Percentiles rank a stretch among this genome's conserved stretches.
phyloP scores from a whole-genome alignment of 2,888 invertebrate genomes.

The Fabriciana adippe region DNA sequence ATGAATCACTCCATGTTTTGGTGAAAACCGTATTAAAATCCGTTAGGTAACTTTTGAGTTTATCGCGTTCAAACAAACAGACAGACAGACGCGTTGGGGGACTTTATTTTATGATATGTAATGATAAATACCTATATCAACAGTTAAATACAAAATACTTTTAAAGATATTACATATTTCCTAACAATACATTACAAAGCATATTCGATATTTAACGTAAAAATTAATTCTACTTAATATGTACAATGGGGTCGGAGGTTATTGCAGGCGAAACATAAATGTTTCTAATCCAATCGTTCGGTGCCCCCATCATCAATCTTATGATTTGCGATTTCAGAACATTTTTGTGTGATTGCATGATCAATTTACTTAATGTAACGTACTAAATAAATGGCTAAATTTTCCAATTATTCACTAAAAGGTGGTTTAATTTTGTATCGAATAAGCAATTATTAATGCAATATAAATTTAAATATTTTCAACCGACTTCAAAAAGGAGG shows the following conservation, averaged over 20 bases:
- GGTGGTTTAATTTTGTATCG: background rate
- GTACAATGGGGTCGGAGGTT: background rate
- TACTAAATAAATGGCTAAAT: background rate
- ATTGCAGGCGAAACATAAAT: slow-evolving; percentile 11
- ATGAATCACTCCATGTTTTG: too few species aligned
- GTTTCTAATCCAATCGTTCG: slow-evolving; percentile 16
- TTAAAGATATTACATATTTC: background rate
- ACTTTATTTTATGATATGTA: too few species aligned
- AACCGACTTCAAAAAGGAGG: too few species aligned
- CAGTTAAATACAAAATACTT: background rate
- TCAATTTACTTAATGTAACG: slow-evolving; percentile 13
- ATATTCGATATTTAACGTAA: background rate
- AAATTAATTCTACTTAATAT: slow-evolving; percentile 9
- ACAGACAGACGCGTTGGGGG: too few species aligned
- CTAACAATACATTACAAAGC: background rate
- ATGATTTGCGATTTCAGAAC: slow-evolving; percentile 32
- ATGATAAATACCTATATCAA: too few species aligned
- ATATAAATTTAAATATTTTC: too few species aligned
- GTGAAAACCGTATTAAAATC: too few species aligned
- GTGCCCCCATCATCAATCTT: slow-evolving; percentile 39
- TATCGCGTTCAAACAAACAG: too few species aligned
- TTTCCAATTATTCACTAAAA: background rate
- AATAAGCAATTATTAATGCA: background rate
- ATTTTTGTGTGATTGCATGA: slow-evolving; percentile 22
- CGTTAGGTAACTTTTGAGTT: too few species aligned